Evolutionary conservation across 2,888 invertebrate species (phyloP), one percentile per base, ranked within the genome.

Genomic region (Eristalinus sepulchralis): DNA sequence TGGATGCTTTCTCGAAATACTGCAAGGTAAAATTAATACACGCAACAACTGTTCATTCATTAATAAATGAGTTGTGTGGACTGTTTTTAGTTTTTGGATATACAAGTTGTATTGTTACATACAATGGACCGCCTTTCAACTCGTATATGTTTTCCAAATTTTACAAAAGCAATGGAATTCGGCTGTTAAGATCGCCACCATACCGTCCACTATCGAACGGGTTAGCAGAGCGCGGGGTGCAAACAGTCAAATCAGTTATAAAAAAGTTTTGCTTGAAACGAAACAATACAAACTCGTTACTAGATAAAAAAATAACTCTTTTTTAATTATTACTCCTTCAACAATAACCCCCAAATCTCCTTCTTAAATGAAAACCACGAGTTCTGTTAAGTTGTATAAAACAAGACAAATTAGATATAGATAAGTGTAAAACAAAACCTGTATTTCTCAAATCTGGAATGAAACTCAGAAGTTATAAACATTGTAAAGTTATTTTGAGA

Each of bases 321-420:
- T 34, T 36, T 34, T n/a, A 66, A 36, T 66, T 22, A 66, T 36
- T 13, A 66, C 17, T 20, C 34, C 66, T n/a, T 39, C 66, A 20
- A 66, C 34, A 34, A 13, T 36, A 4, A 66, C 66, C 27, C 27
- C 4, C 4, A 8, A 11, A 10, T 47, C 4, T 47, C n/a, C n/a
- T n/a, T n/a, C n/a, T 47, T 47, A 47, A 36, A 27, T 73, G 6
- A 63, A 73, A 63, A 11, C 63, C 73, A 10, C 20, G 31, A 73
- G 31, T 62, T 64, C 11, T 33, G 34, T 73, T 73, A 53, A 62
- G 2, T 64, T 31, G 2, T 64, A 6, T 73, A 13, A 64, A 17
- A 20, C 53, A 39, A 3, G 2, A 47, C n/a, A n/a, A n/a, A n/a
- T n/a, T 8, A 24, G 0, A 17, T 17, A 70, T 10, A 31, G 27